Evolutionary conservation across 2,888 invertebrate genomes (phyloP).

Genomic region (Drymonia ruficornis): DNA sequence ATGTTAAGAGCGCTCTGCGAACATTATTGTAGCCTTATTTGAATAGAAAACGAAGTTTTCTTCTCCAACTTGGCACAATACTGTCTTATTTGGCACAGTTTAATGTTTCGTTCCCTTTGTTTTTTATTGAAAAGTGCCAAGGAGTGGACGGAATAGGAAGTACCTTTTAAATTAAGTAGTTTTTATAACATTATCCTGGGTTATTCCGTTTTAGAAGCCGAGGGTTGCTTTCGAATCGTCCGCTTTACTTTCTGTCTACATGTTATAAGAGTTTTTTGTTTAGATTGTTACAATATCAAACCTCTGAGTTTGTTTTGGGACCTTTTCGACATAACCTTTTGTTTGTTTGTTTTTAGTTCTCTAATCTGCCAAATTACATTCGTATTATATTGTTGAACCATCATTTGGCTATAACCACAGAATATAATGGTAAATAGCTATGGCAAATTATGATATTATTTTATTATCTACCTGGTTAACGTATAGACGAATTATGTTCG

Average conservation of each 20-base stretch:
- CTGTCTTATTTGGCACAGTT: constrained; percentile 5
- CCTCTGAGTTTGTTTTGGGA: too few species aligned
- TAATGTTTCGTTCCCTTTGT: constrained; percentile 3
- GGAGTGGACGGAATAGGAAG: not conserved
- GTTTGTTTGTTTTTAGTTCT: too few species aligned
- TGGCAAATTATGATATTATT: too few species aligned
- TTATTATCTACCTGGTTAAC: too few species aligned
- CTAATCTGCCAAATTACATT: too few species aligned
- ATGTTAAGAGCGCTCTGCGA: constrained; percentile 26
- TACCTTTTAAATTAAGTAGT: not conserved
- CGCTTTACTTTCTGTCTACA: not conserved
- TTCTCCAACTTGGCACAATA: constrained; percentile 11
- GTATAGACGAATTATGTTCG: not conserved
- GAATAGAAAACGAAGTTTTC: constrained; percentile 20
- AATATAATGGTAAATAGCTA: too few species aligned
- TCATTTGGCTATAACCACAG: too few species aligned
- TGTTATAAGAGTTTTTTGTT: not conserved
- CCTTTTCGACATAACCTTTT: too few species aligned
- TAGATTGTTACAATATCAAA: too few species aligned
- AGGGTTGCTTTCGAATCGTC: not conserved
- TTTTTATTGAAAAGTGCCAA: not conserved
- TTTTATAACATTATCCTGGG: not conserved
- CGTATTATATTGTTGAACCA: too few species aligned
- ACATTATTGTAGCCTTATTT: constrained; percentile 31
- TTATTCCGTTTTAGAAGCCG: not conserved